phyloP scores from a whole-genome alignment of 2,888 invertebrate species.

The Ellobium chinense region DNA sequence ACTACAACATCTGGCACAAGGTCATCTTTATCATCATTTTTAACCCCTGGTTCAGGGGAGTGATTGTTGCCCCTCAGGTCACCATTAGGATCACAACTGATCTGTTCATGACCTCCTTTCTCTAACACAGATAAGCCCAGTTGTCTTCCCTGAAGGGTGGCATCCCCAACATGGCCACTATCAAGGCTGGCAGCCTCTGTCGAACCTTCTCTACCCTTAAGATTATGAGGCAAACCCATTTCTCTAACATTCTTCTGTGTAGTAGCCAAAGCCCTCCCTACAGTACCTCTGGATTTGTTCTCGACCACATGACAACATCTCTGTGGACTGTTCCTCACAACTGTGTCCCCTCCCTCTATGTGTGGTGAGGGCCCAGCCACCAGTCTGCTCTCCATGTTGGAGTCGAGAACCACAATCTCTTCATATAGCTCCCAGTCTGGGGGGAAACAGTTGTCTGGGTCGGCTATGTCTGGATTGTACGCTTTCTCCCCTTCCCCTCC shows the following conservation, averaged over 20 bases:
- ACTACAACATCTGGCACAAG: conserved; percentile 38
- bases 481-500: neutral
- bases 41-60: neutral
- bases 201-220: neutral
- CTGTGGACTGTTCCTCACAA: neutral
- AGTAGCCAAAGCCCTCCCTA: neutral
- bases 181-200: neutral
- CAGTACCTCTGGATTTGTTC: neutral
- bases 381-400: conserved; percentile 2
- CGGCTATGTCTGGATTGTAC: neutral
- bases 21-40: neutral
- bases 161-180: neutral
- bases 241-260: neutral
- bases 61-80: neutral
- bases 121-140: too few relatives aligned
- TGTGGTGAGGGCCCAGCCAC: conserved; percentile 20
- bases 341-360: neutral
- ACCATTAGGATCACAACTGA: neutral
- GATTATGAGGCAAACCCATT: too few relatives aligned
- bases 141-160: neutral
- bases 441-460: neutral
- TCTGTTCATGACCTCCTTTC: neutral
- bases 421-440: conserved; percentile 40
- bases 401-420: conserved; percentile 28
- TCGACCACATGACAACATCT: neutral